Conservation (phyloP, 2,797 vertebrate genomes). For the Cygnus olor region DNA sequence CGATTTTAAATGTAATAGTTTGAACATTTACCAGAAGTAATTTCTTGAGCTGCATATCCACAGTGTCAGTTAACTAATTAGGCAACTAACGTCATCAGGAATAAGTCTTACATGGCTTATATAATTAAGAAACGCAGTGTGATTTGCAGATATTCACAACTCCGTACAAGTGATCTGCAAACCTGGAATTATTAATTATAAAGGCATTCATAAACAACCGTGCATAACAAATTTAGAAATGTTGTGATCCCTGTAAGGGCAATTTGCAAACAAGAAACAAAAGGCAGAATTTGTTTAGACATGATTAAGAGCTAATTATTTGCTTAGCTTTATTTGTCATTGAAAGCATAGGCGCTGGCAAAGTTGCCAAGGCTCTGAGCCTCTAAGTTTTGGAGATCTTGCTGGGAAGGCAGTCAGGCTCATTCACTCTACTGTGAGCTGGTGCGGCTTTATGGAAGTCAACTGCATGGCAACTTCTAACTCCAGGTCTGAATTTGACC, state of each 20-base stretch:
- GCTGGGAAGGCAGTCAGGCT: neutral
- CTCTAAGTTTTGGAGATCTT: neutral
- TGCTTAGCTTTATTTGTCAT: neutral
- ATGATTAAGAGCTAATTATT: slow-evolving; percentile 34
- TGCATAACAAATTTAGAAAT: slow-evolving; percentile 33
- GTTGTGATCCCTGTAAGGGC: slow-evolving; percentile 2
- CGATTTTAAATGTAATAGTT: slow-evolving; percentile 22
- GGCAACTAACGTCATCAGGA: slow-evolving; percentile 29
- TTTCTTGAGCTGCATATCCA: neutral
- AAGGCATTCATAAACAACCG: slow-evolving; percentile 54
- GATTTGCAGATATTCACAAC: slow-evolving; percentile 15
- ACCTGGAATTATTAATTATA: slow-evolving; percentile 48
- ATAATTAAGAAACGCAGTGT: slow-evolving; percentile 20
- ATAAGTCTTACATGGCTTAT: slow-evolving; percentile 17
- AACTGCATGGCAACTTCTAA: neutral
- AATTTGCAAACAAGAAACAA: slow-evolving; percentile 59
- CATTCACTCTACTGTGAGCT: neutral
- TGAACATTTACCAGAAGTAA: neutral
- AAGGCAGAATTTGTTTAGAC: slow-evolving; percentile 34
- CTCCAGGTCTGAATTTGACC: neutral
- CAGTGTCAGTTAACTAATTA: slow-evolving; percentile 26
- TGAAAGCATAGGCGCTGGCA: neutral
- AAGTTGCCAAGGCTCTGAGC: neutral
- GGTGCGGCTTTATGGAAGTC: neutral
- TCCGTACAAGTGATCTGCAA: slow-evolving; percentile 8